Base-by-base conservation (phyloP, 1,140 invertebrate species). In the Lethrus apterus region DNA sequence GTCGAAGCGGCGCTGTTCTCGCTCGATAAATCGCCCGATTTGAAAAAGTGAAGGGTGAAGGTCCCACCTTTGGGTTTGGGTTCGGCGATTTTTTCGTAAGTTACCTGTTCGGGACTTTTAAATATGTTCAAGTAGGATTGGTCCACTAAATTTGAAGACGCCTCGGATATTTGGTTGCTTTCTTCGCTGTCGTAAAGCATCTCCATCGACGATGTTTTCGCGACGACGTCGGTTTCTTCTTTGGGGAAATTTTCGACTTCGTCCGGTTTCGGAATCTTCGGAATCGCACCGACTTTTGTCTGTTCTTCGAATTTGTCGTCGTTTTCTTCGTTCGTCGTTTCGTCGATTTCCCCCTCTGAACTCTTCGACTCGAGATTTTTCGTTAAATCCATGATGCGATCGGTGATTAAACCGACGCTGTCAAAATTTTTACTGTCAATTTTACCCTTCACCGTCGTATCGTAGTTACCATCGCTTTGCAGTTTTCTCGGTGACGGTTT, bases 91-190 rank as follows among this genome's bases (percentile, higher is more conserved):
- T 30, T 38, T 19, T 46, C 45, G 19, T 45, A 45, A 13, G 29
- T 13, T 4, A 17, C 14, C 10, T 45, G 18, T 14, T 45, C 44
- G 21, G 44, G 44, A 8, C 23, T 45, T n/a, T 45, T 45, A 26
- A 45, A 45, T 19, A 45, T 18, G 4, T 45, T 24, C 20, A 45
- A 21, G 31, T 29, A 45, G 9, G 44, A 45, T 11, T 24, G 13
- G 14, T 45, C 44, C 10, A 45, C 10, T n/a, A n/a, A n/a, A n/a
- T n/a, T n/a, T 3, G 44, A 45, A 21, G 35, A 38, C 13, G 20
- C 24, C 18, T 38, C 35, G 3, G 35, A 38, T 4, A 23, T 29
- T 15, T 10, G 11, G 5, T 7, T 15, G 4, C 41, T 31, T 8
- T 44, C 30, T 18, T 32, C 24, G 41, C 26, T 44, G n/a, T 20